Evolutionary conservation across 2,113 vertebrate genomes (phyloP), one percentile per base, ranked within the genome.

Genomic region (Arizona elegans): DNA sequence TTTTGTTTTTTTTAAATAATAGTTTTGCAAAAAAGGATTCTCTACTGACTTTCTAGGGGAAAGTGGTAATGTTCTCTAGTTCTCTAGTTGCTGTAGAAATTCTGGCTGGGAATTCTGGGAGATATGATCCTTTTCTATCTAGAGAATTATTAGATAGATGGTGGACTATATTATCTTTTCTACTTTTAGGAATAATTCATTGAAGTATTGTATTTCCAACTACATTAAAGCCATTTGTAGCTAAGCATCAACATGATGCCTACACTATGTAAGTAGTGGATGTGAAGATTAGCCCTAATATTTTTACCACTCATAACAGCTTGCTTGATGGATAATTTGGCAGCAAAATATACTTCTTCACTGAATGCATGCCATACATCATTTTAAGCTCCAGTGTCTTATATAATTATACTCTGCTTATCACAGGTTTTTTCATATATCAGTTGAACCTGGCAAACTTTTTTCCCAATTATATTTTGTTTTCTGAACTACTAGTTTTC

Each of bases 1-100:
- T 94, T 95, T 89, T 43, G 38, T 43, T 19, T 89, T 53, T 53
- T 53, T 95, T 95, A 94, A 52, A 95, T 93, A 81, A 92, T n/a
- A 10, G 53, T 23, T 38, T n/a, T 38, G 52, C 52, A 29, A 87
- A 29, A 58, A 21, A n/a, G 53, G 8, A 15, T 12, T 15, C 29
- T n/a, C 11, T 54, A n/a, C 13, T 88, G 29, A n/a, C 52, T 55
- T 88, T 81, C 75, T 81, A 81, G 33, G 33, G 33, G 9, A 81
- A 43, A 81, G 17, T 43, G 75, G 33, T 81, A 81, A 81, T 38
- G 7, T 55, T 17, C 54, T 54, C 12, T 54, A 75, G 26, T 70
- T 70, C 33, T 81, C 15, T 43, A 81, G 17, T 21, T 81, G 33
- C 17, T 81, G 19, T 81, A 81, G 75, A 81, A 81, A 81, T 81